Evolutionary conservation across 1,140 invertebrate species (phyloP).

Genomic region (Pachypeltis micranthus): DNA sequence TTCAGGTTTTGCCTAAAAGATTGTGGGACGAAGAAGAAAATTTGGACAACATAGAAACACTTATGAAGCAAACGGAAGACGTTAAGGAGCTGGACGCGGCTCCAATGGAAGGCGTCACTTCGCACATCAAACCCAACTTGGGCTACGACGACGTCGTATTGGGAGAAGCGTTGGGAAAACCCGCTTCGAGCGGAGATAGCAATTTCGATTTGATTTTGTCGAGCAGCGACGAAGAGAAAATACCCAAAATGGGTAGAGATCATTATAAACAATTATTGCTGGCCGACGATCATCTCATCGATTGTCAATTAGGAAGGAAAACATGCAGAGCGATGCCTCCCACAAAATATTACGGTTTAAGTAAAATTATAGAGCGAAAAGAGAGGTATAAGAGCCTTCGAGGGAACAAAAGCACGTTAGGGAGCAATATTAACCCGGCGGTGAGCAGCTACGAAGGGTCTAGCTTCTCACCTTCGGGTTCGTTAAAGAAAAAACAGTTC

Average conservation of each 20-base stretch:
- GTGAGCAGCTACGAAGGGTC: neutral
- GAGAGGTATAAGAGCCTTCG: neutral
- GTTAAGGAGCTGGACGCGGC: neutral
- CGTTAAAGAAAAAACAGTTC: neutral
- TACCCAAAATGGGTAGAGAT: neutral
- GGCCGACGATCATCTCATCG: neutral
- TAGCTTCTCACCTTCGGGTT: neutral
- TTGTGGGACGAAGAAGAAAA: conserved; percentile 4
- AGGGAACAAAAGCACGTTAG: neutral
- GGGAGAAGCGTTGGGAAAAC: neutral
- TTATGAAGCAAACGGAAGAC: neutral
- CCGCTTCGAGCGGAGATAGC: neutral
- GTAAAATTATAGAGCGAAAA: neutral
- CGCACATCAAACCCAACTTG: neutral
- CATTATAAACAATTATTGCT: neutral
- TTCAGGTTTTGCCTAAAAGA: neutral
- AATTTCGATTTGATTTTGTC: neutral
- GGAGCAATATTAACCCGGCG: neutral
- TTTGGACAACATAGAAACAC: neutral
- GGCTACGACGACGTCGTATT: neutral
- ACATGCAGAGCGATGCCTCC: neutral
- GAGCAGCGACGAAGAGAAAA: neutral
- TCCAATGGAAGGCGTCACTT: neutral
- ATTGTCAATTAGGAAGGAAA: neutral
- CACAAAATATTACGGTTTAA: neutral